Evolutionary conservation across 2,113 vertebrate genomes (phyloP).

Genomic region (Amazona vittata): DNA sequence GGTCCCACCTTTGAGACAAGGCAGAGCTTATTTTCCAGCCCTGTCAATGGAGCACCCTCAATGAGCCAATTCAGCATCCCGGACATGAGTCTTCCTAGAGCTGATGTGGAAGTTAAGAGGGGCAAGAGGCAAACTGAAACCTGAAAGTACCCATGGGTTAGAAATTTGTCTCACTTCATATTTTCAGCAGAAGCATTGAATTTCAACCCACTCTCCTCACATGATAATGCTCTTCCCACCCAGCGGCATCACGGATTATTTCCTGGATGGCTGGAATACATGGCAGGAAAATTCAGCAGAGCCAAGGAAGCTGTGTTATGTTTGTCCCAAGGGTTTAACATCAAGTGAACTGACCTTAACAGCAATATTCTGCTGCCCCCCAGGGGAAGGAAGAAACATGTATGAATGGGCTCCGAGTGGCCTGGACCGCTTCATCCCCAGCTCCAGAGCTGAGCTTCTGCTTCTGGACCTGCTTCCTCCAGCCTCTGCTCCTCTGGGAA

Average conservation of each 20-base stretch:
- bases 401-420: neutral
- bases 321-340: neutral
- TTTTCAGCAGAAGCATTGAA: neutral
- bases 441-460: neutral
- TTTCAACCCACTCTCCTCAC: neutral
- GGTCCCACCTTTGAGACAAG: neutral
- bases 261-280: neutral
- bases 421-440: neutral
- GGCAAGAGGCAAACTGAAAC: neutral
- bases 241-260: neutral
- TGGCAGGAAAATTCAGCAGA: neutral
- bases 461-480: neutral
- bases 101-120: neutral
- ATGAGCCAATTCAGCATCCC: neutral
- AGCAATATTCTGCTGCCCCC: slow-evolving; percentile 69
- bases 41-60: neutral
- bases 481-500: neutral
- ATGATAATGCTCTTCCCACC: neutral
- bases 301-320: neutral
- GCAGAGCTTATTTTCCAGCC: neutral
- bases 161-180: neutral
- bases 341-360: slow-evolving; percentile 19
- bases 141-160: neutral
- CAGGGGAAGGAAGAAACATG: slow-evolving; percentile 61
- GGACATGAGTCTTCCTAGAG: neutral